Conservation (phyloP, 2,113 vertebrate genomes). For the Megatriorchis doriae region DNA sequence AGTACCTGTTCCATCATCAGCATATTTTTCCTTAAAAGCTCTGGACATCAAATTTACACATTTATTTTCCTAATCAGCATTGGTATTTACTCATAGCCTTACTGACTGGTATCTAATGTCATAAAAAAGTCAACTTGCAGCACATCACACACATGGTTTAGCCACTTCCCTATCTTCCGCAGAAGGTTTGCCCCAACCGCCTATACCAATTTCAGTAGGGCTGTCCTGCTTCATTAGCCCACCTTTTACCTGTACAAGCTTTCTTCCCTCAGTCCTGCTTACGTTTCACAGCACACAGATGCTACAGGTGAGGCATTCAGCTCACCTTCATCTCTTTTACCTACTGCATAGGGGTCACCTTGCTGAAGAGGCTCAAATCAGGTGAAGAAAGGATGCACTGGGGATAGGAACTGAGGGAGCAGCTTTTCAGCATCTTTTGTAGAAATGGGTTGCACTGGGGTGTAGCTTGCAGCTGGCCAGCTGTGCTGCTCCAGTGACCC, state of each 20-base stretch:
- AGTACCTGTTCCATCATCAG: background rate
- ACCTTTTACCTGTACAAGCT: background rate
- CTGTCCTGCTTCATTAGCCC: background rate
- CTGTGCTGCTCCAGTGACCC: background rate
- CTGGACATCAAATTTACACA: background rate
- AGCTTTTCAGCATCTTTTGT: background rate
- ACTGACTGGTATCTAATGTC: background rate
- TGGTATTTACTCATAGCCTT: background rate
- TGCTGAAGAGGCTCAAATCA: background rate
- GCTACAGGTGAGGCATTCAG: background rate
- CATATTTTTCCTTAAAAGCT: background rate
- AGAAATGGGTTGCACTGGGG: background rate
- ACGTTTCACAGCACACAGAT: background rate
- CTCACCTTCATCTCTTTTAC: background rate
- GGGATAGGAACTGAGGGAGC: background rate
- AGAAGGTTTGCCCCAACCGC: background rate
- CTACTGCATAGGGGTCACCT: background rate
- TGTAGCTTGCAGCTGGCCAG: background rate
- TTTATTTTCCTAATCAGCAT: background rate
- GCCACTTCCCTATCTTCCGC: background rate
- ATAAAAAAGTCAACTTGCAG: background rate
- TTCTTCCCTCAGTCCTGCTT: background rate
- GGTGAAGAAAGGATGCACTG: background rate
- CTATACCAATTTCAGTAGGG: background rate
- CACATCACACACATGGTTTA: fast-evolving